Evolutionary conservation across 1,140 invertebrate species (phyloP).

Genomic region (Psilanteris sp.): DNA sequence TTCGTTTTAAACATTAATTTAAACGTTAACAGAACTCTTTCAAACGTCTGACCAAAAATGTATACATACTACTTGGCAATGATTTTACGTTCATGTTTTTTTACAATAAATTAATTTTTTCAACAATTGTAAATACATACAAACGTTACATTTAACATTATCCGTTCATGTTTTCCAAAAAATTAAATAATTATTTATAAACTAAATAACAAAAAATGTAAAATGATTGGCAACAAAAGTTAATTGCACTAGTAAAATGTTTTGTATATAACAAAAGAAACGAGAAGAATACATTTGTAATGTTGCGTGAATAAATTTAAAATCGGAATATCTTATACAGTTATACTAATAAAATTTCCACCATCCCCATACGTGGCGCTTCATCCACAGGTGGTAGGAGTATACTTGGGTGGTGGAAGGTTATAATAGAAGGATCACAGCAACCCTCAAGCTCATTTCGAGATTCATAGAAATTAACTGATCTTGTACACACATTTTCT

Average conservation of each 20-base stretch:
- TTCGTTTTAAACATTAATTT: background rate
- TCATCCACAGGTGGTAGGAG: conserved; percentile 72
- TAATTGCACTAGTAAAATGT: too few relatives aligned
- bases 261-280: too few relatives aligned
- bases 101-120: too few relatives aligned
- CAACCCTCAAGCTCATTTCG: conserved; percentile 71
- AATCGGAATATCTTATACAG: too few relatives aligned
- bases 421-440: conserved; percentile 75
- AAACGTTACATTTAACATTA: too few relatives aligned
- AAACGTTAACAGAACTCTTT: background rate
- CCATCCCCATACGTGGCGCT: conserved; percentile 56
- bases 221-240: too few relatives aligned
- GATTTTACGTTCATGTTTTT: too few relatives aligned
- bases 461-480: conserved; percentile 54
- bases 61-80: conserved; percentile 32
- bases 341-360: conserved; percentile 43
- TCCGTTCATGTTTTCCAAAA: too few relatives aligned
- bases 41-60: conserved; percentile 9
- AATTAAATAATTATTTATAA: too few relatives aligned
- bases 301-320: too few relatives aligned
- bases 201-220: too few relatives aligned
- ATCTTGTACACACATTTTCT: background rate
- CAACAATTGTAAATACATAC: background rate
- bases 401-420: conserved; percentile 66
- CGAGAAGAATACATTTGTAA: too few relatives aligned